A percentile compares a stretch with the other conserved stretches of the same genome.
These are phyloP conservation scores for Drosophila santomea DNA, from an alignment of 1,140 invertebrate species.

Conservation along the genomic window DNA sequence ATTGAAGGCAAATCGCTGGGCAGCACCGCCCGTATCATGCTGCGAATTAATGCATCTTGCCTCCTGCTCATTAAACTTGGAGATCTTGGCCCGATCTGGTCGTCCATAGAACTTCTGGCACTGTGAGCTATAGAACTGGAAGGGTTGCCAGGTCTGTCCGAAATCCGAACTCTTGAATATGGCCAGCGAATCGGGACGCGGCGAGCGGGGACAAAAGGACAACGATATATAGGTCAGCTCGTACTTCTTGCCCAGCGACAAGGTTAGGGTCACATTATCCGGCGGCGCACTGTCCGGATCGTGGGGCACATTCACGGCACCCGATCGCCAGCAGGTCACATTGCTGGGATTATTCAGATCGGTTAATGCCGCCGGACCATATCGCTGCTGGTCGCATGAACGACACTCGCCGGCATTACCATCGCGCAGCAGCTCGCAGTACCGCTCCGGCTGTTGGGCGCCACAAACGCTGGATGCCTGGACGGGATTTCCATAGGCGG, in stretches of 20 bases:
- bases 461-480: conserved; percentile 97
- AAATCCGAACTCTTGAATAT: conserved; percentile 98
- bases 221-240: conserved; percentile 98
- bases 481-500: conserved; percentile 95
- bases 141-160: conserved; percentile 97
- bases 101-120: conserved; percentile 94
- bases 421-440: conserved; percentile 89
- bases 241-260: conserved; percentile 98
- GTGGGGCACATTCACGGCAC: conserved; percentile 91
- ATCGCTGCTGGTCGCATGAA: conserved; percentile 92
- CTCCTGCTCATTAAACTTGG: conserved; percentile 97
- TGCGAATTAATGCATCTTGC: conserved; percentile 96
- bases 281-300: conserved; percentile 90
- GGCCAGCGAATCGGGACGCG: conserved; percentile 97
- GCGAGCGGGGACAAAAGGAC: conserved; percentile 95
- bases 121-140: conserved; percentile 97
- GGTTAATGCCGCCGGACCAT: conserved; percentile 91
- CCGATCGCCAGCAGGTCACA: conserved; percentile 98
- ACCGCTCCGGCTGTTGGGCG: conserved; percentile 87
- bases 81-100: conserved; percentile 93
- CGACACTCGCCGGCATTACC: conserved; percentile 89
- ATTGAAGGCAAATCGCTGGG: conserved; percentile 96
- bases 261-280: conserved; percentile 96
- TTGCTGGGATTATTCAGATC: conserved; percentile 99
- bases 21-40: conserved; percentile 86